Percentiles rank a stretch among this genome's conserved stretches.
Conservation (phyloP, 2,888 invertebrate species). For the Tenthredo mesomela region DNA sequence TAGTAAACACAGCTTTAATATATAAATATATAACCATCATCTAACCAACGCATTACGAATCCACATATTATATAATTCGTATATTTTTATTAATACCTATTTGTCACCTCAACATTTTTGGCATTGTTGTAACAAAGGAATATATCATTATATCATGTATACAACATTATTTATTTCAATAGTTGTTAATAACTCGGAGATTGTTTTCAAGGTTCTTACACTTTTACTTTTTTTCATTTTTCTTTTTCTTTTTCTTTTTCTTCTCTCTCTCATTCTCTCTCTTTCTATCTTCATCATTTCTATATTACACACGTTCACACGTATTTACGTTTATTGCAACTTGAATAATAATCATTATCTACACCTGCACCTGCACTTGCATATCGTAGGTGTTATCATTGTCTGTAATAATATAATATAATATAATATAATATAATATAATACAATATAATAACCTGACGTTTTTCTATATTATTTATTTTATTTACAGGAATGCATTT, state of each 20-base stretch:
- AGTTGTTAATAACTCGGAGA: constrained; percentile 36
- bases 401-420: not conserved
- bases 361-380: not conserved
- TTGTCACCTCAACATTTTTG: constrained; percentile 39
- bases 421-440: too few species aligned
- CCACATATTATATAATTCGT: constrained; percentile 68
- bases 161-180: constrained; percentile 28
- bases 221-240: constrained; percentile 20
- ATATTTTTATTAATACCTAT: constrained; percentile 46
- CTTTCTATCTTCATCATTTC: not conserved
- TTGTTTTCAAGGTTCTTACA: constrained; percentile 40
- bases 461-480: constrained; percentile 32
- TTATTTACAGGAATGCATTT: constrained; percentile 94
- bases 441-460: too few species aligned
- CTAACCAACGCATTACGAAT: constrained; percentile 13
- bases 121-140: constrained; percentile 46
- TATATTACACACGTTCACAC: not conserved
- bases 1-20: constrained; percentile 57
- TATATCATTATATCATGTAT: constrained; percentile 1
- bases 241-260: not conserved
- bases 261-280: not conserved
- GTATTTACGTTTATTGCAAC: constrained; percentile 3
- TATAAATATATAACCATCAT: not conserved
- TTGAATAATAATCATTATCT: constrained; percentile 15
- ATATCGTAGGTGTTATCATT: not conserved